Conservation (phyloP, 2,113 vertebrate species). For the Chionis minor region DNA sequence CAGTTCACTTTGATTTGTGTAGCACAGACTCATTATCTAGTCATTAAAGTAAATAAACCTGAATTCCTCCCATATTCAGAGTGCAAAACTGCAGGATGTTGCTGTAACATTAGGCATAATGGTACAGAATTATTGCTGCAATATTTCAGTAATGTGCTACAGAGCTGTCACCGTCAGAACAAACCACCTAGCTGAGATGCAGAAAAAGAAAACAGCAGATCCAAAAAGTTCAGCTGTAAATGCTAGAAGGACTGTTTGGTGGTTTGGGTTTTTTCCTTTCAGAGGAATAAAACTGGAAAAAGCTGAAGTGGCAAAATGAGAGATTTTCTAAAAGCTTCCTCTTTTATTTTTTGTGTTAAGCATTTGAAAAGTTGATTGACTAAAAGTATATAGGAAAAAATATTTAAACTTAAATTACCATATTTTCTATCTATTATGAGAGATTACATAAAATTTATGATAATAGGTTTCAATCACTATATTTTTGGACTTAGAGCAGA, state of each 20-base stretch:
- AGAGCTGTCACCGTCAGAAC: slow-evolving; percentile 34
- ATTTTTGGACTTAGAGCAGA: neutral
- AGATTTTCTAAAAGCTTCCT: neutral
- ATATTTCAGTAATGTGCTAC: slow-evolving; percentile 48
- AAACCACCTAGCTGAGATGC: neutral
- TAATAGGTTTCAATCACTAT: neutral
- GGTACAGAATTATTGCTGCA: slow-evolving; percentile 47
- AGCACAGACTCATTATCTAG: slow-evolving; percentile 18
- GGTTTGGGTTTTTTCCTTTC: neutral
- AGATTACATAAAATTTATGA: neutral
- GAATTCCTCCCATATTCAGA: slow-evolving; percentile 8
- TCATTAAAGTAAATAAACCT: slow-evolving; percentile 49
- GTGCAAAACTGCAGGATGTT: slow-evolving; percentile 28
- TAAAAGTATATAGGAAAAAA: neutral
- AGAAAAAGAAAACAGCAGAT: neutral
- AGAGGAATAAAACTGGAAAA: neutral
- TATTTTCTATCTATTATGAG: neutral
- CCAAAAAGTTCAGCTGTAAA: neutral
- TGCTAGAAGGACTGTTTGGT: neutral
- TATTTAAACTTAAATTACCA: neutral
- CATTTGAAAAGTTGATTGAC: neutral
- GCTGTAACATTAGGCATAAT: slow-evolving; percentile 22
- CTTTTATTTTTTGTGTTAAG: neutral
- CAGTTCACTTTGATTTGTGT: slow-evolving; percentile 22
- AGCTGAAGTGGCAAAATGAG: neutral